phyloP scores from a whole-genome alignment of 2,888 invertebrate species.

The Drosophila diplacantha region DNA sequence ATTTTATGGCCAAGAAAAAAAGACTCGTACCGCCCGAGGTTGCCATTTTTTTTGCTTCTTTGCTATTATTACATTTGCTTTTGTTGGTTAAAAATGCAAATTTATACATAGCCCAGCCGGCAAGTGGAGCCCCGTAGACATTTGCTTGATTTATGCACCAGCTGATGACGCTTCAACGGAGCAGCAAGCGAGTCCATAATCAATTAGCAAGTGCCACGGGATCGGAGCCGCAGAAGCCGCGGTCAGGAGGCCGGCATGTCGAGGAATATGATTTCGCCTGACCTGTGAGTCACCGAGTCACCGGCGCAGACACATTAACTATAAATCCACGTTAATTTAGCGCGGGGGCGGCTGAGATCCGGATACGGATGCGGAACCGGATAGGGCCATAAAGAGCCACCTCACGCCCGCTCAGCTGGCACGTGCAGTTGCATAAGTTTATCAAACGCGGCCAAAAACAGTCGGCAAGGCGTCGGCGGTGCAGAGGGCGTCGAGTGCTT shows the following conservation, averaged over 20 bases:
- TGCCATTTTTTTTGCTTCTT: slow-evolving; percentile 29
- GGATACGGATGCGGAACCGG: slow-evolving; percentile 26
- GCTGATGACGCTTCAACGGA: slow-evolving; percentile 70
- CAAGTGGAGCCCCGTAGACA: slow-evolving; percentile 43
- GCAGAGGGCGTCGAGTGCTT: slow-evolving; percentile 58
- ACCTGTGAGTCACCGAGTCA: slow-evolving; percentile 21
- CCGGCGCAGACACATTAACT: slow-evolving; percentile 68
- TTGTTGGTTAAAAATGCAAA: slow-evolving; percentile 67
- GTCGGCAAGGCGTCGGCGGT: slow-evolving; percentile 31
- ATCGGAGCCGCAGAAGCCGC: slow-evolving; percentile 2
- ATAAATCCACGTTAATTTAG: slow-evolving; percentile 74
- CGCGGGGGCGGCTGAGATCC: slow-evolving; percentile 43
- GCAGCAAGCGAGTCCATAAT: slow-evolving; percentile 54
- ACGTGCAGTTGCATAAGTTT: slow-evolving; percentile 74
- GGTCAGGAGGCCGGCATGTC: slow-evolving; percentile 19
- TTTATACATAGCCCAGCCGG: slow-evolving; percentile 60
- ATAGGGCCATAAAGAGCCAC: slow-evolving; percentile 62
- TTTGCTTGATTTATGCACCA: slow-evolving; percentile 67
- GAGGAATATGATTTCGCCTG: background rate
- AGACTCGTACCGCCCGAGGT: slow-evolving; percentile 13
- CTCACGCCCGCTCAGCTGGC: slow-evolving; percentile 56
- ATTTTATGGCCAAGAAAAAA: slow-evolving; percentile 68
- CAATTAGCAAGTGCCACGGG: slow-evolving; percentile 53
- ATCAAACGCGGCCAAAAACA: slow-evolving; percentile 43
- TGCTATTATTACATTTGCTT: slow-evolving; percentile 53